Evolutionary conservation across 2,113 vertebrate genomes (phyloP).

Genomic region (Pampusana beccarii): DNA sequence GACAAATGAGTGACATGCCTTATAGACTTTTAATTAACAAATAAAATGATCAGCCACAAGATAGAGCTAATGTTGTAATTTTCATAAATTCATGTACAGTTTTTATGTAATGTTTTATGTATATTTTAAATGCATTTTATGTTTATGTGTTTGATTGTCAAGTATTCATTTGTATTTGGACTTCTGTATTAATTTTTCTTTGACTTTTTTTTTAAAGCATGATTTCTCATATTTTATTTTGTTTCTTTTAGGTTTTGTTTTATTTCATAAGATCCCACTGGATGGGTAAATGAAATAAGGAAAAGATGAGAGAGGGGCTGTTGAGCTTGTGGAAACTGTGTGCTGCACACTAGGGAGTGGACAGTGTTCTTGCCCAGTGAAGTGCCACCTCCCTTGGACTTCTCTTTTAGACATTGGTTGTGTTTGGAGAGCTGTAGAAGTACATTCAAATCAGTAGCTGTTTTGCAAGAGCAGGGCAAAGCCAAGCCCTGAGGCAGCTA

Average conservation of each 20-base stretch:
- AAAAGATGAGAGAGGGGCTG: conserved; percentile 77
- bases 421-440: conserved; percentile 57
- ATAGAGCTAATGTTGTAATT: neutral
- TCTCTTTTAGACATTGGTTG: conserved; percentile 65
- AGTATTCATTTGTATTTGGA: conserved; percentile 61
- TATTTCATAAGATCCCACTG: conserved; percentile 96
- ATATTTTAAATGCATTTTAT: conserved; percentile 56
- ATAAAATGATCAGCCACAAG: neutral
- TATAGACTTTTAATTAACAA: neutral
- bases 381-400: conserved; percentile 59
- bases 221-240: conserved; percentile 83
- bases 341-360: conserved; percentile 73
- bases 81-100: neutral
- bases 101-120: conserved; percentile 46
- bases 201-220: conserved; percentile 63
- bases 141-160: conserved; percentile 55
- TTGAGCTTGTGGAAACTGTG: conserved; percentile 76
- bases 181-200: conserved; percentile 69
- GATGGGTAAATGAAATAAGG: conserved; percentile 86
- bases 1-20: neutral
- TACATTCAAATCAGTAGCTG: conserved; percentile 60
- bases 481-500: conserved; percentile 66
- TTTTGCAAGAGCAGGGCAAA: conserved; percentile 57
- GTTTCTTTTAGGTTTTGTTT: conserved; percentile 97
- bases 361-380: conserved; percentile 69